Base-by-base conservation (phyloP, 2,797 vertebrate species). In the Morus bassanus region DNA sequence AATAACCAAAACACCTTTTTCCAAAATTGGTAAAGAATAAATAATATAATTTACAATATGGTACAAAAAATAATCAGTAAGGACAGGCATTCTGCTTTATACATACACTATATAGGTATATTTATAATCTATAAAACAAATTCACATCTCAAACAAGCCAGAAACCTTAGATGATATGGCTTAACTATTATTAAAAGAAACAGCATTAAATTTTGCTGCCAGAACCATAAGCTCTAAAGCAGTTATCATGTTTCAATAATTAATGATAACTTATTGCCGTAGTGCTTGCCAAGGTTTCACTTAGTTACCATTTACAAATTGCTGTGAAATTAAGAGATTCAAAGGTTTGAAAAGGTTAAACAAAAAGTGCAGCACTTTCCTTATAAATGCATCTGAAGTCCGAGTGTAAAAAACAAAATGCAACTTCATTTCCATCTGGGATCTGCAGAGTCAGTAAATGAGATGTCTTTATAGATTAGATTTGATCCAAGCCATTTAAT, bases 41-140 rank as follows among this genome's bases (percentile, higher is more conserved):
- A 99, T 99, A 99, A 98, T 98, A 98, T 98, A 98, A 98, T 99
- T 99, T 99, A 99, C 99, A 99, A 97, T 99, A 99, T 99, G 95
- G 98, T 99, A 99, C 99, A 99, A 99, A 99, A 98, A 98, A 98
- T 98, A 98, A 98, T 96, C 98, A 98, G 98, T 98, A 98, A 98
- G 98, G 98, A 98, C 98, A 99, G 96, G 98, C 98, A 98, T 98
- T 98, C 97, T 98, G 98, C 97, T 98, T 98, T 98, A 97, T 98
- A 98, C 98, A 98, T 97, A 98, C 94, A 98, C 95, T 98, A 96
- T 98, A 98, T 98, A 98, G 97, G 96, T 95, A 97, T 98, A 98
- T 98, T 98, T 98, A 98, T 98, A 98, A 97, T 97, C 97, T 98
- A 98, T 98, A 98, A 98, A 98, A 98, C 98, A 98, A 98, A 98